Evolutionary conservation across 1,140 invertebrate species (phyloP).

Genomic region (Monomorium pharaonis): DNA sequence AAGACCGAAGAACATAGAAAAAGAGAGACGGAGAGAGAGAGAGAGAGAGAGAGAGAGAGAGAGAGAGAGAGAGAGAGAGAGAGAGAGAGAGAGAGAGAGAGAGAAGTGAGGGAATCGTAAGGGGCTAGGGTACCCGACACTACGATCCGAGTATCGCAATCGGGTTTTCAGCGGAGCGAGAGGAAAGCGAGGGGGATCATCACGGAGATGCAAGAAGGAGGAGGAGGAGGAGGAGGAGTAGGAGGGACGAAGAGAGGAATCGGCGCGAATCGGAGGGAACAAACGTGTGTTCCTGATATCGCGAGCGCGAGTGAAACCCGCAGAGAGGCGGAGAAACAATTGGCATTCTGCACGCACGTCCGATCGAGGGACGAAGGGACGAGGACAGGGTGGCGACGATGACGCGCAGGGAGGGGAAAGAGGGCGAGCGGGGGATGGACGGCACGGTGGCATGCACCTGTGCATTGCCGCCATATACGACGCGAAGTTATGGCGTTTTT

Average conservation of each 20-base stretch:
- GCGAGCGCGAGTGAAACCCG: slow-evolving; percentile 6
- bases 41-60: slow-evolving; percentile 3
- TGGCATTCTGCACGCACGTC: slow-evolving; percentile 77
- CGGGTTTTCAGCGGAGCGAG: slow-evolving; percentile 39
- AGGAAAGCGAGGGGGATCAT: not conserved
- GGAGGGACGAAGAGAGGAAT: slow-evolving; percentile 2
- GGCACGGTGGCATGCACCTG: slow-evolving; percentile 80
- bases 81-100: slow-evolving; percentile 8
- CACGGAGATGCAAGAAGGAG: slow-evolving; percentile 32
- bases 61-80: slow-evolving; percentile 18
- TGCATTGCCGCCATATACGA: slow-evolving; percentile 83
- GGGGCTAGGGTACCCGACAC: slow-evolving; percentile 34
- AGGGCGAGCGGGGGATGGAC: slow-evolving; percentile 59
- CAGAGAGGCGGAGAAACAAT: slow-evolving; percentile 71
- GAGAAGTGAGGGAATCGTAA: slow-evolving; percentile 1
- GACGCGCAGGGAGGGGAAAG: slow-evolving; percentile 41
- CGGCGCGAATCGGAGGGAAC: slow-evolving; percentile 27
- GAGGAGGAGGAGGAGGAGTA: slow-evolving; percentile 16
- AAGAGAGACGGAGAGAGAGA: no score
- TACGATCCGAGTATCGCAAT: slow-evolving; percentile 40
- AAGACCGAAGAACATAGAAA: no score
- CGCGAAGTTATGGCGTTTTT: slow-evolving; percentile 83
- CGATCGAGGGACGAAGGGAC: slow-evolving; percentile 70
- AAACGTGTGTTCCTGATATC: slow-evolving; percentile 14
- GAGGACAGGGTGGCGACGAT: slow-evolving; percentile 61